Conservation (phyloP, 2,113 vertebrate genomes). For the Misgurnus anguillicaudatus region DNA sequence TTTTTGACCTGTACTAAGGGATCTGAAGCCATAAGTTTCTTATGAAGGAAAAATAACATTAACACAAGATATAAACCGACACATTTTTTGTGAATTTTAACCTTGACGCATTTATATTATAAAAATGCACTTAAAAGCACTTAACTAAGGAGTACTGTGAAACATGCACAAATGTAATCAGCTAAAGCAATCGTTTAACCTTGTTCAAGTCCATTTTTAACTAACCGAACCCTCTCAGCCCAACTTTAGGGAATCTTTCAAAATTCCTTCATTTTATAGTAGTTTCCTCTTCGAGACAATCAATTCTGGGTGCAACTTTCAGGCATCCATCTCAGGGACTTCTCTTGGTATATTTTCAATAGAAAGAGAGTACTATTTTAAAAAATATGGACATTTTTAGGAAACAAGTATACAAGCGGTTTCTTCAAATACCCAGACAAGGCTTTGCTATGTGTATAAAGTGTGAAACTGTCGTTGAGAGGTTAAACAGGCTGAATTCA, state of each 20-base stretch:
- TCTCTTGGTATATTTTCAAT: slow-evolving; percentile 58
- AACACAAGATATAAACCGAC: background rate
- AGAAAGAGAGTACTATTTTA: slow-evolving; percentile 54
- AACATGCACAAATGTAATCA: slow-evolving; percentile 15
- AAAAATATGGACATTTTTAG: slow-evolving; percentile 30
- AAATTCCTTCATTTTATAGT: background rate
- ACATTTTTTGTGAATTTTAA: slow-evolving; percentile 15
- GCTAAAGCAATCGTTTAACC: slow-evolving; percentile 6
- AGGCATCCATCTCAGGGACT: slow-evolving; percentile 86
- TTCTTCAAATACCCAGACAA: slow-evolving; percentile 85
- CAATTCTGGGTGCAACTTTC: slow-evolving; percentile 78
- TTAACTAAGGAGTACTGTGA: slow-evolving; percentile 1
- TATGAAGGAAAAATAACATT: slow-evolving; percentile 18
- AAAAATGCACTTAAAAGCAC: slow-evolving; percentile 43
- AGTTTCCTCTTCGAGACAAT: slow-evolving; percentile 81
- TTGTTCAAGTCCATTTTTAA: slow-evolving; percentile 8
- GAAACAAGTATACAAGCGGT: slow-evolving; percentile 56
- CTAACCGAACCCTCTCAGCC: slow-evolving; percentile 18
- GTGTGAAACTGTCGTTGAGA: slow-evolving; percentile 49
- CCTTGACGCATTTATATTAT: slow-evolving; percentile 27
- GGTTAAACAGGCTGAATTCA: slow-evolving; percentile 72
- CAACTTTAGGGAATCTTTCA: slow-evolving; percentile 19
- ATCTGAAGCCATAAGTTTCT: slow-evolving; percentile 36
- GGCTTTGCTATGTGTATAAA: slow-evolving; percentile 78
- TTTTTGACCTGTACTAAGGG: slow-evolving; percentile 27